Evolutionary conservation across 1,140 invertebrate genomes (phyloP).

Genomic region (Xylocopa sonorina): DNA sequence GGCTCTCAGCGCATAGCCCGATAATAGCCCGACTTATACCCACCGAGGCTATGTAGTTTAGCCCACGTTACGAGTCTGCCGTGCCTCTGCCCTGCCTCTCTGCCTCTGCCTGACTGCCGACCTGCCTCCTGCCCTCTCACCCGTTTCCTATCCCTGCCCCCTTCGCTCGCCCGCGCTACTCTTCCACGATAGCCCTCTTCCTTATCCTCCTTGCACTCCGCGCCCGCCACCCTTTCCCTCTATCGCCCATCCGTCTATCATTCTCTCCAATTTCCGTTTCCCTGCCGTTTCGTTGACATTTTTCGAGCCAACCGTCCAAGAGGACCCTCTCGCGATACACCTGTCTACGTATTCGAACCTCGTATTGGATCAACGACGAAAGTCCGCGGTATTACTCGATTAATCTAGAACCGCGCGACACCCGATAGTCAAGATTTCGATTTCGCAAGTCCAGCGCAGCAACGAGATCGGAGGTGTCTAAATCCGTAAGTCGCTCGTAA

Average conservation of each 20-base stretch:
- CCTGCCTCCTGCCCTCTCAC: slow-evolving; percentile 37
- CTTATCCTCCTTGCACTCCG: slow-evolving; percentile 25
- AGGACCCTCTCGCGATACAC: too few species aligned
- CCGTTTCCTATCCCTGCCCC: slow-evolving; percentile 66
- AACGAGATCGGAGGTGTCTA: too few species aligned
- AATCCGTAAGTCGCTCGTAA: too few species aligned
- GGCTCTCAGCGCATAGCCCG: slow-evolving; percentile 80
- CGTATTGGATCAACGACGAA: too few species aligned
- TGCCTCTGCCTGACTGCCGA: slow-evolving; percentile 45
- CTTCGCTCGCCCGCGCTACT: slow-evolving; percentile 66
- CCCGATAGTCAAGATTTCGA: too few species aligned
- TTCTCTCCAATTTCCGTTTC: slow-evolving; percentile 8
- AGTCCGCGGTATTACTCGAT: too few species aligned
- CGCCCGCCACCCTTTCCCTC: slow-evolving; percentile 3
- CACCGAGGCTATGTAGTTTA: slow-evolving; percentile 79
- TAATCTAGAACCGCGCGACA: too few species aligned
- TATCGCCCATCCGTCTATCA: slow-evolving; percentile 1
- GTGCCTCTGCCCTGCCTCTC: slow-evolving; percentile 62
- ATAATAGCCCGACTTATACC: slow-evolving; percentile 82
- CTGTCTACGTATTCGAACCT: too few species aligned
- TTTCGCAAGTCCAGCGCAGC: too few species aligned
- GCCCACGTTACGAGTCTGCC: slow-evolving; percentile 74
- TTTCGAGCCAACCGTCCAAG: neutral
- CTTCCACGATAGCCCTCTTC: slow-evolving; percentile 37
- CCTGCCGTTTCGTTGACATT: neutral